phyloP scores from a whole-genome alignment of 2,797 vertebrate genomes.

The Rhabdophis nuchalis region DNA sequence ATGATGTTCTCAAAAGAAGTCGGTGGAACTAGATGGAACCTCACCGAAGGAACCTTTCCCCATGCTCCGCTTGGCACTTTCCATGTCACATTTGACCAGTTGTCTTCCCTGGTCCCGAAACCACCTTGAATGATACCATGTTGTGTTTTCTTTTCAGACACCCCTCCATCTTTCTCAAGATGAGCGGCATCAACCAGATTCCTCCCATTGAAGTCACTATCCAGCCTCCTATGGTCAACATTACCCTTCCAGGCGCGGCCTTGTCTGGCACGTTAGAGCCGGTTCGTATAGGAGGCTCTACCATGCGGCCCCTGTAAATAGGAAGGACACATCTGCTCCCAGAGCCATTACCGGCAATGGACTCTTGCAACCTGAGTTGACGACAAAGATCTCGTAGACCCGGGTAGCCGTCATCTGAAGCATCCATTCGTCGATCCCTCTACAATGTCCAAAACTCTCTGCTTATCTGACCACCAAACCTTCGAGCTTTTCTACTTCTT shows the following conservation, averaged over 20 bases:
- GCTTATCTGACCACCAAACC: neutral
- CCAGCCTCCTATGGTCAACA: too few relatives aligned
- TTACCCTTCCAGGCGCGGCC: too few relatives aligned
- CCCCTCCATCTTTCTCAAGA: neutral
- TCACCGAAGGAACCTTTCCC: neutral
- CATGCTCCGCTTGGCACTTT: too few relatives aligned
- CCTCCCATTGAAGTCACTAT: too few relatives aligned
- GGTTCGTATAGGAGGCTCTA: too few relatives aligned
- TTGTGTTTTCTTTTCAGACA: neutral
- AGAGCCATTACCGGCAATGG: too few relatives aligned
- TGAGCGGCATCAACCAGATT: too few relatives aligned
- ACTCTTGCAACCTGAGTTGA: too few relatives aligned
- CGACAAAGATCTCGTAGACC: neutral
- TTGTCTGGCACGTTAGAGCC: too few relatives aligned
- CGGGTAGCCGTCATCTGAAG: neutral
- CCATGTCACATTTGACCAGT: neutral
- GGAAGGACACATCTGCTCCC: too few relatives aligned
- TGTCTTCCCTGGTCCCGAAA: neutral
- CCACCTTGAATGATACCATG: accelerated
- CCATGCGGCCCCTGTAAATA: too few relatives aligned
- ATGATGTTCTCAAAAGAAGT: neutral
- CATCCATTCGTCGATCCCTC: neutral
- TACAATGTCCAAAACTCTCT: neutral
- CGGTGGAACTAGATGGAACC: neutral
- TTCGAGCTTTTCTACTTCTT: neutral